Base-by-base conservation (phyloP, 2,888 invertebrate species). In the Chloroclysta siterata region DNA sequence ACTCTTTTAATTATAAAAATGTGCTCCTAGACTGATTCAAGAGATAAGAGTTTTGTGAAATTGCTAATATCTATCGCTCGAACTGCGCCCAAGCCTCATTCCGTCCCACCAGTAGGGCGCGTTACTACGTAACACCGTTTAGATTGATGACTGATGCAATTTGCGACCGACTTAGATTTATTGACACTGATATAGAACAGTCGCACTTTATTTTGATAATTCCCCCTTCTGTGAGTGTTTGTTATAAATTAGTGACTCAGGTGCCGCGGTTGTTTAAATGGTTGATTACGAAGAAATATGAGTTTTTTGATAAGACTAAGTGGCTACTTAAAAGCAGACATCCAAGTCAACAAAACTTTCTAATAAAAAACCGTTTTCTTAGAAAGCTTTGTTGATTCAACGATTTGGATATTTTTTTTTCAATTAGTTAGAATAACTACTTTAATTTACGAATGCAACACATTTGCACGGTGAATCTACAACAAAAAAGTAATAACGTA, bases 141-240 rank as follows among this genome's bases (percentile, higher is more conserved):
- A 89, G 90, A 91, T 90, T 90, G 90, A 90, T 92, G 86, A 84
- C 83, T 89, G 90, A 90, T 90, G 90, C 92, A 91, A 92, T 92
- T 92, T 89, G 88, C 79, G 80, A 84, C 82, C 69, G 88, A 87
- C 90, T 87, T 80, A 85, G 89, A 91, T 91, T 90, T 91, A 91
- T 89, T 78, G 86, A 71, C 74, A 72, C 84, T 84, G 89, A 90
- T 90, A 90, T 89, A 85, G 79, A 79, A 82, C 86, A 81, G 79
- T 76, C 78, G 79, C 70, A 78, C 78, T 72, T 76, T 78, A 71
- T 79, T 84, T 83, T 82, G 83, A 77, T 84, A 83, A 86, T 81
- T 75, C 78, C 75, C 75, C 67, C 66, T 70, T 53, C 72, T 78
- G 74, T 77, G 36, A 39, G 76, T 74, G 76, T 59, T 69, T 62